Conservation (phyloP, 2,888 invertebrate genomes). For the Iselma pallidipennis region DNA sequence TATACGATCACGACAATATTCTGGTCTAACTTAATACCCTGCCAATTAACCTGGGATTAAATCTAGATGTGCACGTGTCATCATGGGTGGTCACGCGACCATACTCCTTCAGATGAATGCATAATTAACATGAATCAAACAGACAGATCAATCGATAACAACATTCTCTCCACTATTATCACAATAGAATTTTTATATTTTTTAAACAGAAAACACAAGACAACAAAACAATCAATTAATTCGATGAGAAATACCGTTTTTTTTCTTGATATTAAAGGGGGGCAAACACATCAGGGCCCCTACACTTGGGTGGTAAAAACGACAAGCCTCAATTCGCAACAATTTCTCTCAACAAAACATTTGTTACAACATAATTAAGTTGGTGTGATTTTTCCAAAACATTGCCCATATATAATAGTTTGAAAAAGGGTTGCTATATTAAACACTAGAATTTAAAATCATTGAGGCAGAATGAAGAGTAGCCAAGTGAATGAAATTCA, state of each 20-base stretch:
- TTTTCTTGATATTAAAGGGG: neutral
- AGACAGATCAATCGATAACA: neutral
- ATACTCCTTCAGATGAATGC: constrained; percentile 36
- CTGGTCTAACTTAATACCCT: constrained; percentile 7
- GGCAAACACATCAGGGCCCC: no score
- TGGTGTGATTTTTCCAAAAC: constrained; percentile 55
- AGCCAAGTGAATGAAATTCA: constrained; percentile 43
- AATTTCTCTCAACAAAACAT: constrained; percentile 24
- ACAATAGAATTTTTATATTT: neutral
- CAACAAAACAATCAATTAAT: neutral
- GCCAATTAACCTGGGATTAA: constrained; percentile 54
- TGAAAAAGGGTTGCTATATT: constrained; percentile 52
- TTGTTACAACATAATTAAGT: constrained; percentile 54
- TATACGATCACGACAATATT: no score
- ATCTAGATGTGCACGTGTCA: constrained; percentile 44
- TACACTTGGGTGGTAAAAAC: constrained; percentile 10
- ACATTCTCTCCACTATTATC: neutral
- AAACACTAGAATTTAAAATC: constrained; percentile 44
- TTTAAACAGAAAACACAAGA: no score
- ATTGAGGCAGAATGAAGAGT: constrained; percentile 40
- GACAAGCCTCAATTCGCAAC: constrained; percentile 20
- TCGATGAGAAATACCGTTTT: neutral
- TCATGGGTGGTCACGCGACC: constrained; percentile 51
- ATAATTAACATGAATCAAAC: constrained; percentile 28
- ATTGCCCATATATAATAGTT: constrained; percentile 49